A percentile compares a stretch with the other conserved stretches of the same genome.
These are phyloP conservation scores for Palloptera scutellata DNA, from an alignment of 2,888 invertebrate species.

Conservation along the genomic window DNA sequence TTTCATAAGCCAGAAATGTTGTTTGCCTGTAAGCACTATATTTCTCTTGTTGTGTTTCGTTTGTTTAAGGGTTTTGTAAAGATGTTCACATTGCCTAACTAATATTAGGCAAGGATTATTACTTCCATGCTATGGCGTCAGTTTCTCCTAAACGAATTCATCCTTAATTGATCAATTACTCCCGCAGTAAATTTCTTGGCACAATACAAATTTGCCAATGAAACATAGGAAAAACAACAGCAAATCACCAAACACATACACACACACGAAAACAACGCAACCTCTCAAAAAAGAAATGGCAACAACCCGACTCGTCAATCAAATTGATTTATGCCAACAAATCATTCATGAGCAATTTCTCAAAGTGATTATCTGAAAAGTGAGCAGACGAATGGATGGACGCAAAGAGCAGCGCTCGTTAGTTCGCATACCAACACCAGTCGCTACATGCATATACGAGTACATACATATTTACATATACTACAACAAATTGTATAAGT, in stretches of 20 bases:
- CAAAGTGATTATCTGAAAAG: slow-evolving; percentile 53
- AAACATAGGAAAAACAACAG: slow-evolving; percentile 15
- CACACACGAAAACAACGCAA: not conserved
- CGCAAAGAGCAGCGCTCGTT: not conserved
- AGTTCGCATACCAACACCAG: not conserved
- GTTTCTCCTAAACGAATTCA: slow-evolving; percentile 40
- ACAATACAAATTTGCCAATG: too few species aligned
- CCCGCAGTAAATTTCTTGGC: slow-evolving; percentile 1
- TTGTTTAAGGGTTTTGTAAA: too few species aligned
- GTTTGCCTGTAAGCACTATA: too few species aligned
- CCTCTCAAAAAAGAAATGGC: not conserved
- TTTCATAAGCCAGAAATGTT: too few species aligned
- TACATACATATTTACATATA: not conserved
- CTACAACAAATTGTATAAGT: not conserved
- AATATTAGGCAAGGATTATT: too few species aligned
- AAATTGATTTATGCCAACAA: slow-evolving; percentile 58
- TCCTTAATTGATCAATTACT: slow-evolving; percentile 55
- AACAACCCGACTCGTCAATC: slow-evolving; percentile 51
- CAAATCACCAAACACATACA: slow-evolving; percentile 34
- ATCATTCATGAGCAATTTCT: slow-evolving; percentile 58
- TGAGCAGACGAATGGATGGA: slow-evolving; percentile 9
- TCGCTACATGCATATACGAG: not conserved
- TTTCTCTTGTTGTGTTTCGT: too few species aligned
- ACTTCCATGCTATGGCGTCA: too few species aligned
- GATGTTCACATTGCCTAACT: too few species aligned